Evolutionary conservation across 2,113 vertebrate species (phyloP).

Genomic region (Paramisgurnus dabryanus): DNA sequence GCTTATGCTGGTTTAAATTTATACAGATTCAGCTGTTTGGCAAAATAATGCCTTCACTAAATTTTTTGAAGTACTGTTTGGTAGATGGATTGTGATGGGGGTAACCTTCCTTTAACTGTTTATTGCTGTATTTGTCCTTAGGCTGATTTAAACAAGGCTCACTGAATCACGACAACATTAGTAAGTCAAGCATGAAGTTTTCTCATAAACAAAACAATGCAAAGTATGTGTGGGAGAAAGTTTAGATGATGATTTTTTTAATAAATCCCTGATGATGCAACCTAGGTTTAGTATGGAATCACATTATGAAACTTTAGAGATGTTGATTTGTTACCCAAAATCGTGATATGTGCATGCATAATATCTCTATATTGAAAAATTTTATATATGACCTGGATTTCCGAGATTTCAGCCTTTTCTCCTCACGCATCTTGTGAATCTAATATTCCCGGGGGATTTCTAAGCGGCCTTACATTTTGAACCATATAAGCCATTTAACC

Average conservation of each 20-base stretch:
- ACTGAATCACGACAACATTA: neutral
- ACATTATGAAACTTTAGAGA: constrained; percentile 46
- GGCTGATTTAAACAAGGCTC: neutral
- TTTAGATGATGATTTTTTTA: neutral
- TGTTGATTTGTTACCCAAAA: neutral
- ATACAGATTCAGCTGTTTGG: neutral
- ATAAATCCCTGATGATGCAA: neutral
- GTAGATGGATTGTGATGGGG: neutral
- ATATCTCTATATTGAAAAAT: too few relatives aligned
- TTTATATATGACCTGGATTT: too few relatives aligned
- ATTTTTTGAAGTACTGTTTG: neutral
- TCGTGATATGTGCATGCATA: too few relatives aligned
- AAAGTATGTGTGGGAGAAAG: neutral
- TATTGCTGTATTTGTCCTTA: neutral
- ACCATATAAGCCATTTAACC: too few relatives aligned
- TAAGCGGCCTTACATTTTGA: too few relatives aligned
- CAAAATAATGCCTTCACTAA: neutral
- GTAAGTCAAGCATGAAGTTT: constrained; percentile 7
- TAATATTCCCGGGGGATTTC: too few relatives aligned
- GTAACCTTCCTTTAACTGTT: neutral
- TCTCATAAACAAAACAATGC: neutral
- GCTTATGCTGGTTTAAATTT: neutral
- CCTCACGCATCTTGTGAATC: too few relatives aligned
- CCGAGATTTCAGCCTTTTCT: too few relatives aligned
- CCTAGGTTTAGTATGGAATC: neutral